Evolutionary conservation across 2,797 vertebrate species (phyloP), one percentile per base, ranked within the genome.

Genomic region (Liparis tanakae): DNA sequence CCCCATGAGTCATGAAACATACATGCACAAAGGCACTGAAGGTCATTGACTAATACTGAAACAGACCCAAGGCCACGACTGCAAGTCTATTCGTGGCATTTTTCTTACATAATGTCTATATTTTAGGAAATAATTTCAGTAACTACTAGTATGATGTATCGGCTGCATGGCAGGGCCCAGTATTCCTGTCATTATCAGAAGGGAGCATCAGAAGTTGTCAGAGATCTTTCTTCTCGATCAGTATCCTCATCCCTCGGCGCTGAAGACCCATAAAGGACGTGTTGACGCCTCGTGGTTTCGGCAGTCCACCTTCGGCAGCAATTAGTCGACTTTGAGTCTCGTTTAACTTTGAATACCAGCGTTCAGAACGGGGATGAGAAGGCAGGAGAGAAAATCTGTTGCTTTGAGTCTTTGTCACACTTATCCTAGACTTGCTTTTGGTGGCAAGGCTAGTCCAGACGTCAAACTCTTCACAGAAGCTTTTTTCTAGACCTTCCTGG

Each of bases 211-310:
- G 20, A 22, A n/a, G 39, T 20, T 67, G 34, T 34, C 30, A n/a
- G 34, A 65, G 43, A 55, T 61, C 20, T 64, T 43, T 36, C 70
- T 74, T 61, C 67, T 50, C 68, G 53, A 81, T 70, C 50, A 10
- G 57, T 25, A 58, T 61, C 57, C 67, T 71, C 44, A 10, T 48
- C 57, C 22, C 22, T 36, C n/a, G 66, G 36, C 2, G 0, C 43
- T n/a, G 8, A 60, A 55, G n/a, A 36, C 68, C 37, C 55, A 39
- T 10, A 0, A 0, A 43, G 39, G 60, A 60, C 44, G 60, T 62
- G 58, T 81, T 30, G 48, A 36, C 67, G 60, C 55, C 53, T 61
- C 61, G 22, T 34, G 33, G 57, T 46, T 51, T 53, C 5, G 0
- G 12, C 63, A 46, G 46, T 34, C 12, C 10, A 50, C 62, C 50